Evolutionary conservation across 2,113 vertebrate species (phyloP).

Genomic region (Camelus dromedarius): DNA sequence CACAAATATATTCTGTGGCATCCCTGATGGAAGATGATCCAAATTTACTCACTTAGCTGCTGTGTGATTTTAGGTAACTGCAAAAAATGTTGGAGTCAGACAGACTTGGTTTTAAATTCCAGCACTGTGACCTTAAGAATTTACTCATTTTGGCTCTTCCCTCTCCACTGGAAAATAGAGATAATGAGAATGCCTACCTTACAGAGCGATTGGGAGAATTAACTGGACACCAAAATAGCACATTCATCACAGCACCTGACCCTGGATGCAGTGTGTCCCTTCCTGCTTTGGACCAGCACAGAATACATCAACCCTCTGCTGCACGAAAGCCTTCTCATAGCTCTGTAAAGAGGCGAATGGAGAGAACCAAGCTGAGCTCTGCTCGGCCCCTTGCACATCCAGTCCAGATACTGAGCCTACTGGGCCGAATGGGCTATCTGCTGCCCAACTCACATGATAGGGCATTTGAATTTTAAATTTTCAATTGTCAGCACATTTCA

Average conservation of each 20-base stretch:
- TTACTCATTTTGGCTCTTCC: neutral
- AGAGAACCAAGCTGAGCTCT: neutral
- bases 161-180: neutral
- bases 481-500: conserved; percentile 65
- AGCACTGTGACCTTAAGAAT: conserved; percentile 17
- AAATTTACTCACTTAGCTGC: neutral
- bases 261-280: neutral
- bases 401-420: neutral
- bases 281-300: neutral
- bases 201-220: neutral
- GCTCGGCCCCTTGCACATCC: neutral
- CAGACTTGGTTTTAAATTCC: neutral
- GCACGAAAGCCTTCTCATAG: neutral
- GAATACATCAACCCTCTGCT: neutral
- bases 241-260: neutral
- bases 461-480: conserved; percentile 50
- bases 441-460: neutral
- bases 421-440: neutral
- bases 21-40: neutral
- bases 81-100: conserved; percentile 29
- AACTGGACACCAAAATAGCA: neutral
- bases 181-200: neutral
- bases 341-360: neutral
- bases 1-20: neutral
- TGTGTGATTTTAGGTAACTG: conserved; percentile 11